Evolutionary conservation across 2,888 invertebrate genomes (phyloP), one percentile per base, ranked within the genome.

Genomic region (Chirona hameri): DNA sequence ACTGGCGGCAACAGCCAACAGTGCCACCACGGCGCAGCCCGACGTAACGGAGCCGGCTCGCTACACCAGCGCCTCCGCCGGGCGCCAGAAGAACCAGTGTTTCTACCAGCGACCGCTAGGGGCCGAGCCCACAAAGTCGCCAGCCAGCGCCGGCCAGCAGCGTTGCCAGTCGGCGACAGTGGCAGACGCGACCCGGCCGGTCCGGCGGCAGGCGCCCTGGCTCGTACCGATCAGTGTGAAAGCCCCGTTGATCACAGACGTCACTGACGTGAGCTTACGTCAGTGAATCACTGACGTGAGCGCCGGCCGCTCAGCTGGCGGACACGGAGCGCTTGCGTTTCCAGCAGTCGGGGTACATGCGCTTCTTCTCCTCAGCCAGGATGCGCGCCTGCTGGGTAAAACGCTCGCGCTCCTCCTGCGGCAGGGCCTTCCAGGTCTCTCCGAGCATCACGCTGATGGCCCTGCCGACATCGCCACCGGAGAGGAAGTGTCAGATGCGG

Each of bases 271-370:
- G n/a, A 65, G n/a, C 52, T 18, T 12, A 52, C 52, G 52, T 18
- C 52, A 18, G 52, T 18, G 52, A 52, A 15, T 12, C 52, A 18
- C 52, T 52, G 52, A 18, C 52, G 29, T 29, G 15, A n/a, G 24
- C 79, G 79, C 18, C 80, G 27, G 52, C 52, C 29, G 69, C 80
- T 83, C 83, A 84, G 84, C 86, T 86, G 81, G 87, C 87, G 29
- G 88, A 87, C 83, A 87, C 87, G 18, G 88, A 87, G 48, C 88
- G 85, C 85, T 89, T 90, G 82, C 90, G 86, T 85, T 90, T 90
- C 90, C 90, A 90, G 85, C 90, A 90, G 85, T 90, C 90, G 5
- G 90, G 90, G 85, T 89, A 87, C 46, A 88, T 86, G 83, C 88
- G 87, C 83, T 89, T 89, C 85, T 89, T 89, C 85, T 89, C 88